Base-by-base conservation (phyloP, 1,140 invertebrate species). In the Drosophila nebulosa region DNA sequence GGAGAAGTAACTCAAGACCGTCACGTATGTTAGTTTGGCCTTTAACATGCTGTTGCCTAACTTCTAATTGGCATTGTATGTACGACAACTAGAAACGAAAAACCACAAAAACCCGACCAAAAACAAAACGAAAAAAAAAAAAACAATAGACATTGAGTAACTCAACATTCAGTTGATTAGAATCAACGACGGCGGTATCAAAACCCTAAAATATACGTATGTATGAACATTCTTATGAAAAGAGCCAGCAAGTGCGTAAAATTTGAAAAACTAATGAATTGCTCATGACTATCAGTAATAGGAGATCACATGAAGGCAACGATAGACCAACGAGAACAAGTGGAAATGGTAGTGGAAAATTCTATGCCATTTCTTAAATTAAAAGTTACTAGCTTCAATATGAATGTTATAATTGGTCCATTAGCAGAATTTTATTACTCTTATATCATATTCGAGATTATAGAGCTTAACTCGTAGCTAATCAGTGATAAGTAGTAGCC, bases 31-130 rank as follows among this genome's bases (percentile, higher is more conserved):
- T 21, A 51, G 36, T 39, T 42, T 9, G 26, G 27, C 30, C 46
- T 18, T 24, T 39, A 36, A 64, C 51, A 64, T 69, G 39, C 18
- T 46, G 64, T 85, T 86, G 66, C 78, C 70, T 69, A 74, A 85
- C 78, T 86, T 81, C 66, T 86, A 86, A 85, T 85, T 86, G 80
- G 64, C 66, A 81, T 80, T 86, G 81, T 84, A 70, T 86, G 81
- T 85, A 72, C 50, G 62, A 57, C 64, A 36, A 58, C 14, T 27
- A 52, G 27, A 35, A 27, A 59, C 21, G n/a, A 2, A 14, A 5
- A 32, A 18, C 22, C 12, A 53, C 1, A 21, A 52, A 5, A 16
- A 65, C 10, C 50, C 30, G 51, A 71, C 46, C 26, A 56, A 55
- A 59, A n/a, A n/a, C n/a, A n/a, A n/a, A n/a, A n/a, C n/a, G n/a